Conservation (phyloP, 2,888 invertebrate genomes). For the Mystacides longicornis region DNA sequence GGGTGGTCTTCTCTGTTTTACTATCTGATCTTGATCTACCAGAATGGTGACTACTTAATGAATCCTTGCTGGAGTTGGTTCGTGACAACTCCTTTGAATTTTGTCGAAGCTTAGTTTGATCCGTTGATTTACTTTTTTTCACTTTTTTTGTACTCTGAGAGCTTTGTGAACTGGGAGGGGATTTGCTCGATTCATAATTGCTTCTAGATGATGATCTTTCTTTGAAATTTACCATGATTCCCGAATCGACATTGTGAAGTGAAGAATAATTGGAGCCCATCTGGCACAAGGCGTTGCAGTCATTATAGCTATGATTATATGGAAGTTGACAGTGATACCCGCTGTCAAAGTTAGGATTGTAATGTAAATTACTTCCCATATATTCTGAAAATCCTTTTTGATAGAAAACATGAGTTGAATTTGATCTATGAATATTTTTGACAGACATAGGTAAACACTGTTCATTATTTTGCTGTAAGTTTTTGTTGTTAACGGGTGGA, state of each 20-base stretch:
- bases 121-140: constrained; percentile 44
- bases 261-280: constrained; percentile 19
- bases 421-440: constrained; percentile 54
- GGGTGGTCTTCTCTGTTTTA: constrained; percentile 44
- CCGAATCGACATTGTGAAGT: constrained; percentile 15
- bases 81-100: constrained; percentile 39
- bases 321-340: constrained; percentile 10
- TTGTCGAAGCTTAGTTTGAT: constrained; percentile 39
- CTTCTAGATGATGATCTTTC: constrained; percentile 31
- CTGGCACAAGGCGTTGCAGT: constrained; percentile 20
- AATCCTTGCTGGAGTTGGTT: constrained; percentile 46
- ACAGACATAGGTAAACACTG: constrained; percentile 41
- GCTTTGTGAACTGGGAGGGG: constrained; percentile 31
- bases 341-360: constrained; percentile 2
- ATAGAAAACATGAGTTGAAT: constrained; percentile 53
- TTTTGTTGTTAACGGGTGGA: constrained; percentile 52
- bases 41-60: constrained; percentile 47
- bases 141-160: constrained; percentile 44
- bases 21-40: constrained; percentile 45
- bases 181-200: constrained; percentile 14
- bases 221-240: constrained; percentile 16
- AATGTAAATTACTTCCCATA: constrained; percentile 3
- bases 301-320: constrained; percentile 23
- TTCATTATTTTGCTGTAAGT: constrained; percentile 41
- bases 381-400: constrained; percentile 32